These are phyloP conservation scores for Crypturellus undulatus DNA, from an alignment of 2,113 vertebrate species.

Conservation along the genomic window DNA sequence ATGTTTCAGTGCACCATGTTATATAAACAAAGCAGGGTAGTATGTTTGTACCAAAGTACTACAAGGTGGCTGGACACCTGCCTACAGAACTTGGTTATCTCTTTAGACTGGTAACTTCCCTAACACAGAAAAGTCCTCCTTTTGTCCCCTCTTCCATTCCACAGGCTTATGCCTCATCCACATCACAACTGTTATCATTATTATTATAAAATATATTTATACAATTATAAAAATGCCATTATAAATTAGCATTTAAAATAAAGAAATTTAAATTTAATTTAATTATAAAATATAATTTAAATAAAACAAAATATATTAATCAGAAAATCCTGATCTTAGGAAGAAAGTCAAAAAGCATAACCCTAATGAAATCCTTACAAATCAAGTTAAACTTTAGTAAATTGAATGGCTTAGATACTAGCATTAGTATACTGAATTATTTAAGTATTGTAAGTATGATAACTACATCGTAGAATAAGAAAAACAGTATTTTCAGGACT, in stretches of 20 bases:
- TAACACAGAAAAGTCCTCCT: not conserved
- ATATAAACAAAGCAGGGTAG: not conserved
- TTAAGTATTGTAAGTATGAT: not conserved
- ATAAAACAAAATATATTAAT: no score
- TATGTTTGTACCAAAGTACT: not conserved
- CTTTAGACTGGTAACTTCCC: not conserved
- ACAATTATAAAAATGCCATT: no score
- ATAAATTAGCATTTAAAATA: no score
- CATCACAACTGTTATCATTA: not conserved
- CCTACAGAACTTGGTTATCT: not conserved
- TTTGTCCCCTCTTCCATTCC: not conserved
- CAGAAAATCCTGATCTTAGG: not conserved
- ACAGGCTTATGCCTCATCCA: not conserved
- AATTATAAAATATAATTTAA: no score
- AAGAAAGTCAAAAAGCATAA: not conserved
- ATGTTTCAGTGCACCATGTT: not conserved
- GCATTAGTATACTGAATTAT: not conserved
- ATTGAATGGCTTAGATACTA: not conserved
- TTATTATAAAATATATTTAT: not conserved
- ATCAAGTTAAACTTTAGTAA: not conserved
- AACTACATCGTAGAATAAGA: not conserved
- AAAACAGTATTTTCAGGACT: not conserved
- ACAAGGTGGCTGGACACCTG: not conserved
- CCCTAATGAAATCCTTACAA: not conserved
- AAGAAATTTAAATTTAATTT: no score